Conservation (phyloP, 1,140 invertebrate genomes). For the Zaprionus kolodkinae region DNA sequence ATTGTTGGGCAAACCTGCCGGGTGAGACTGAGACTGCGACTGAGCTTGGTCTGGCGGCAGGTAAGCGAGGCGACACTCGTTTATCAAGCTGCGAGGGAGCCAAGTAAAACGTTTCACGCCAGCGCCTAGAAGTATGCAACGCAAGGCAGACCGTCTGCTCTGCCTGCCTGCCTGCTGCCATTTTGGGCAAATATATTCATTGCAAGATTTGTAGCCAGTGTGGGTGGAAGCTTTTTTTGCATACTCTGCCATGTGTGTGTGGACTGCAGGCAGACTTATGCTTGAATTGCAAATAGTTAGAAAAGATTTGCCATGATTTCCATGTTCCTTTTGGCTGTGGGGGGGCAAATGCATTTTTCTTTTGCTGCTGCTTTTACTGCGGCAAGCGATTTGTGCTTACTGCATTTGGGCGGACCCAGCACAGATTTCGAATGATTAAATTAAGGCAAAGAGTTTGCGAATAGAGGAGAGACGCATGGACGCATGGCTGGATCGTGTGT, state of each 20-base stretch:
- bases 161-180: conserved; percentile 33
- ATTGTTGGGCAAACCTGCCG: conserved; percentile 22
- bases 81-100: conserved; percentile 52
- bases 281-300: conserved; percentile 82
- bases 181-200: conserved; percentile 74
- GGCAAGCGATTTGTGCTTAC: conserved; percentile 75
- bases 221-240: conserved; percentile 56
- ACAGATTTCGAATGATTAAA: conserved; percentile 66
- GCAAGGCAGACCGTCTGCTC: conserved; percentile 29
- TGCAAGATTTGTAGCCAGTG: conserved; percentile 68
- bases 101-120: conserved; percentile 71
- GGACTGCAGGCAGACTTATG: conserved; percentile 65
- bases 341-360: conserved; percentile 48
- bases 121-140: conserved; percentile 71
- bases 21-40: too few relatives aligned
- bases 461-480: background rate
- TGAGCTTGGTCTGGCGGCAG: conserved; percentile 37
- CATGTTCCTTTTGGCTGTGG: conserved; percentile 45
- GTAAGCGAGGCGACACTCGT: conserved; percentile 61
- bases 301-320: conserved; percentile 79
- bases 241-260: conserved; percentile 49
- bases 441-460: conserved; percentile 47
- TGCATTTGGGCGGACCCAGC: conserved; percentile 68
- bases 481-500: background rate
- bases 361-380: conserved; percentile 12